Evolutionary conservation across 2,888 invertebrate species (phyloP).

Genomic region (Drepanosiphum platanoidis): DNA sequence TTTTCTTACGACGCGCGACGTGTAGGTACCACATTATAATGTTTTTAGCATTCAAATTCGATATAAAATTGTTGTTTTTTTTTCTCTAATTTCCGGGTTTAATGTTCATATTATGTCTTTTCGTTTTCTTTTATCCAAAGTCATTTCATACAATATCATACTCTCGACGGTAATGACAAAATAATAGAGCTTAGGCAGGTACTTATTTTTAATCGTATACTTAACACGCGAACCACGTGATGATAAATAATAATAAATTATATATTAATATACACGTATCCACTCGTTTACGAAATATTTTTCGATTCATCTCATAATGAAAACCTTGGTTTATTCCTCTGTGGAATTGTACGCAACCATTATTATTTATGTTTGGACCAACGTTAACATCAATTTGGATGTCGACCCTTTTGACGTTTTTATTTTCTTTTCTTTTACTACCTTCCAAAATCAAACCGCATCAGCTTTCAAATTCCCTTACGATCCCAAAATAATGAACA

Average conservation of each 20-base stretch:
- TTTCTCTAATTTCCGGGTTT: too few species aligned
- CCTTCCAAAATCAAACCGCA: conserved; percentile 32
- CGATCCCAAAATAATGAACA: conserved; percentile 34
- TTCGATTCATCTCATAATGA: conserved; percentile 2
- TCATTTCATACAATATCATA: not conserved
- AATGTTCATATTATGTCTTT: too few species aligned
- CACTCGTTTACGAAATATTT: conserved; percentile 11
- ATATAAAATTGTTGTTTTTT: too few species aligned
- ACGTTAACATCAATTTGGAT: conserved; percentile 28
- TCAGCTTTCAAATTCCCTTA: conserved; percentile 40
- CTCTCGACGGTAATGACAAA: not conserved
- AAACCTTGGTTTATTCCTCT: conserved; percentile 21
- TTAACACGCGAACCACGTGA: too few species aligned
- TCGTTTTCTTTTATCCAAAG: not conserved
- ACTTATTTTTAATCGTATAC: not conserved
- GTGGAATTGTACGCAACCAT: not conserved
- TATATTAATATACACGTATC: too few species aligned
- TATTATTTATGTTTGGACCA: conserved; percentile 30
- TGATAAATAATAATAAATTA: not conserved
- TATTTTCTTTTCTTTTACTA: conserved; percentile 29
- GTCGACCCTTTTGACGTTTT: conserved; percentile 16
- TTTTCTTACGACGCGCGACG: too few species aligned
- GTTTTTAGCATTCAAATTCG: too few species aligned
- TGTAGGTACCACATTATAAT: too few species aligned
- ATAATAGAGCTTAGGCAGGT: not conserved